Conservation (phyloP, 1,140 invertebrate species). For the Nephotettix cincticeps region DNA sequence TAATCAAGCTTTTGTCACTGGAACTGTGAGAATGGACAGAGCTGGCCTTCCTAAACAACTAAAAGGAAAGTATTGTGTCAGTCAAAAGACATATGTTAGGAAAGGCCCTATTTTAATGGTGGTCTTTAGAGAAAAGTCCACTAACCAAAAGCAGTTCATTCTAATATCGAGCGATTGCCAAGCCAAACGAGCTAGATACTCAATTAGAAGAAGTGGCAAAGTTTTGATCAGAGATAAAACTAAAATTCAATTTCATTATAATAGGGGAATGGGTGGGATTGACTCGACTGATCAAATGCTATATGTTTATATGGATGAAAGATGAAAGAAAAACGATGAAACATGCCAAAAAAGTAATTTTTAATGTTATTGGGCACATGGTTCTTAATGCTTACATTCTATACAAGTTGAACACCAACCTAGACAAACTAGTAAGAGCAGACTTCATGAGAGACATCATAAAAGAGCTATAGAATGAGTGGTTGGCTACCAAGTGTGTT, state of each 20-base stretch:
- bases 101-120: constrained; percentile 24
- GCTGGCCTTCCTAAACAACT: background rate
- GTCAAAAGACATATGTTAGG: constrained; percentile 12
- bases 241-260: background rate
- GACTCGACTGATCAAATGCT: too few species aligned
- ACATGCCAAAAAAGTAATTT: too few species aligned
- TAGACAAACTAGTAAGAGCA: background rate
- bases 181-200: background rate
- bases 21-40: constrained; percentile 19
- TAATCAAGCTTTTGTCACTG: background rate
- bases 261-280: background rate
- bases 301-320: background rate
- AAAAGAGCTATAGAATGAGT: too few species aligned
- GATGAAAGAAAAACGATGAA: constrained; percentile 1
- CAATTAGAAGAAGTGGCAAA: background rate
- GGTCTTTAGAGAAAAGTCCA: constrained; percentile 18
- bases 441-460: too few species aligned
- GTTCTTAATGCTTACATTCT: too few species aligned
- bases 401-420: constrained; percentile 15
- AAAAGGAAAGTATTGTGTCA: constrained; percentile 3
- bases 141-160: too few species aligned
- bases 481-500: too few species aligned
- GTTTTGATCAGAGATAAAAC: background rate
- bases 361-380: constrained; percentile 24
- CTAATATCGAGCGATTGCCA: constrained; percentile 2